Conservation (phyloP, 2,113 vertebrate species). For the Enhydra lutris region DNA sequence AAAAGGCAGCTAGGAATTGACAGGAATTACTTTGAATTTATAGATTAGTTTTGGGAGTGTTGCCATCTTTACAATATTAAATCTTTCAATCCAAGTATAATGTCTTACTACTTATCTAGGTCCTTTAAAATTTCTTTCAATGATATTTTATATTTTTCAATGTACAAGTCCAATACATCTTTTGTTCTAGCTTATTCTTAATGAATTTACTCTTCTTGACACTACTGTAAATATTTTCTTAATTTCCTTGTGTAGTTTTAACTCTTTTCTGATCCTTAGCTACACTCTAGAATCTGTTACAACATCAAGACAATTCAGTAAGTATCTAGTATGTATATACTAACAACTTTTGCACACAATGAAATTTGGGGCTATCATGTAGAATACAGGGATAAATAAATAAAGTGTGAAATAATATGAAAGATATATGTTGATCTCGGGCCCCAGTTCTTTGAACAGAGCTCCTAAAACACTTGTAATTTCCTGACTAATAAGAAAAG, state of each 20-base stretch:
- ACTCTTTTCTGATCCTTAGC: background rate
- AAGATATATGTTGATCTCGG: background rate
- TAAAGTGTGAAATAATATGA: background rate
- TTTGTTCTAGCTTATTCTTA: background rate
- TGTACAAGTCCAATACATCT: background rate
- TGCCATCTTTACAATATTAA: background rate
- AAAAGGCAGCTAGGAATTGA: background rate
- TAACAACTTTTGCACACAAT: background rate
- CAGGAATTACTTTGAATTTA: background rate
- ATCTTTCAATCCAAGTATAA: background rate
- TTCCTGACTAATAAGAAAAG: background rate
- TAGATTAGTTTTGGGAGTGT: background rate
- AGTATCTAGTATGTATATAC: background rate
- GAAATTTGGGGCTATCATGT: background rate
- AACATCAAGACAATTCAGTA: background rate
- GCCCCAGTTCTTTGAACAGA: background rate
- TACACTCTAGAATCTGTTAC: background rate
- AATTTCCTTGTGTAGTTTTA: background rate
- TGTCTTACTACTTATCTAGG: background rate
- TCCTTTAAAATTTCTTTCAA: background rate
- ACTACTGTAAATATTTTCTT: background rate
- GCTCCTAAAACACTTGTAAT: background rate
- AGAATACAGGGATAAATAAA: background rate
- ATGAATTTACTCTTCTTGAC: background rate
- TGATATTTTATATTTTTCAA: background rate